Evolutionary conservation across 2,888 invertebrate genomes (phyloP), one percentile per base, ranked within the genome.

Genomic region (Ischnura elegans): DNA sequence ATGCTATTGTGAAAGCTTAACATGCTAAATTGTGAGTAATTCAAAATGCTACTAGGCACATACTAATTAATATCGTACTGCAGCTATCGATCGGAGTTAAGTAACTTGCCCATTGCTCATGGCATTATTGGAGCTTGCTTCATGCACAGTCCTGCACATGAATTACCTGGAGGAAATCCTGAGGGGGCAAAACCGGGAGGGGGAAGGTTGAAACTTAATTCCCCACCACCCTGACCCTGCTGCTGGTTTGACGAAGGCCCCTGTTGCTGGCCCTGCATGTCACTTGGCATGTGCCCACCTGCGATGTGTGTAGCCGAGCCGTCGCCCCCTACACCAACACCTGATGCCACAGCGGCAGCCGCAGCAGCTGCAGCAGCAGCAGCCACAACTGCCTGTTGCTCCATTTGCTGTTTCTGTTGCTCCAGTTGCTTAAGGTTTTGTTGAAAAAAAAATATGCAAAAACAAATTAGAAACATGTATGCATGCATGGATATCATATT

Each of bases 341-440:
- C 94, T 96, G 96, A 46, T 95, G 95, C 94, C 96, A 96, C 76
- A 95, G 95, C 87, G 95, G 95, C 93, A 96, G 95, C 96, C 96
- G 94, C 96, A 97, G 94, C 96, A 96, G 94, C 96, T 96, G 94
- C 96, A 96, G 94, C 96, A 94, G 93, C 94, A 93, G 87, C 93
- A 29, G 96, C 96, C 93, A 96, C 95, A 96, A 96, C 93, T 96
- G 96, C 95, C 94, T 96, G 97, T 94, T 96, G 96, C 94, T 97
- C 97, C 61, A 97, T 95, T 0, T 97, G 97, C 94, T 97, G 97
- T 95, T 97, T 98, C 95, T 98, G 98, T 95, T 98, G 97, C 95
- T 98, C 98, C 93, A 95, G 94, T 47, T 95, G 95, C 95, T 95
- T 94, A 13, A 66, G 61, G 66, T 46, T 87, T 85, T 47, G 21